Base-by-base conservation (phyloP, 2,888 invertebrate species). In the Sphaerophoria taeniata region DNA sequence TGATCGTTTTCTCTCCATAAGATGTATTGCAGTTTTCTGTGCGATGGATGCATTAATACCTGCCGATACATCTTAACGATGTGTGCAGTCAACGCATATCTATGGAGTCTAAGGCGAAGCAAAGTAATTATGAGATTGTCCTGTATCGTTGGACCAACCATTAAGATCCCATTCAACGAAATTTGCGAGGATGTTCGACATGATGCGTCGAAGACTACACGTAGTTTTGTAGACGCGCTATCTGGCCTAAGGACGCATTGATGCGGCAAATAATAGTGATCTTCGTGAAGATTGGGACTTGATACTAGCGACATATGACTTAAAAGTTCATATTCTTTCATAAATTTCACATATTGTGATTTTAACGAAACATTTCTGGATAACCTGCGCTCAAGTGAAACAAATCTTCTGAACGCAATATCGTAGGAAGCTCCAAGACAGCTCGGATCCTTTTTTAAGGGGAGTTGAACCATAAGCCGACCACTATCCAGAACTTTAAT, bases 351-450 rank as follows among this genome's bases (percentile, higher is more conserved):
- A 12, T 16, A 16, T 7, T 51, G 49, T 14, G 14, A 11, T 43
- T 16, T 49, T 49, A 6, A 5, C 6, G 49, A 6, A 24, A 14
- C 7, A 9, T 5, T 7, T 51, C 24, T 51, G 24, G 16, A 16
- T 16, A 51, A 51, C 24, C 49, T 51, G 5, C 24, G 5, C 56
- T 88, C 80, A 58, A 74, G 77, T 6, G 76, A 39, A 1, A 61
- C 11, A 71, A 87, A 81, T 58, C 86, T 47, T 24, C 53, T 45
- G 6, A 76, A 49, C 11, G 87, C 86, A 0, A 75, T 86, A 3
- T 58, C 65, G 14, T 49, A 75, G 0, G 87, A 87, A 2, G 33
- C 9, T 16, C 87, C 87, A n/a, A 87, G 51, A 4, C 33, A 61
- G n/a, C 56, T 39, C 1, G 73, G 47, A 55, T 76, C 43, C n/a